phyloP scores from a whole-genome alignment of 2,888 invertebrate genomes.

The Helicoverpa assulta region DNA sequence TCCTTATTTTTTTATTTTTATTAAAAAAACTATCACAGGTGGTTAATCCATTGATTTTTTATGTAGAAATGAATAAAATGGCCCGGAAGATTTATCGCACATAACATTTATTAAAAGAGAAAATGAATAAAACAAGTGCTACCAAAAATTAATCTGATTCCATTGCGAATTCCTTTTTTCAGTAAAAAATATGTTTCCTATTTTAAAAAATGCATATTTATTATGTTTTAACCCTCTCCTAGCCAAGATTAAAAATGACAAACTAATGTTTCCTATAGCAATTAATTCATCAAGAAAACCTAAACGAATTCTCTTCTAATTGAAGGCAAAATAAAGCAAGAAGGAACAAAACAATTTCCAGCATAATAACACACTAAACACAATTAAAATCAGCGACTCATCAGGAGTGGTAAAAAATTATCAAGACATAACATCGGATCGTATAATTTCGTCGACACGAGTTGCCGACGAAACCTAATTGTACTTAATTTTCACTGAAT shows the following conservation, averaged over 20 bases:
- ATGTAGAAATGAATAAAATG: not conserved
- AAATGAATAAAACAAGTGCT: constrained; percentile 17
- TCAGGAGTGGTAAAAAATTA: constrained; percentile 41
- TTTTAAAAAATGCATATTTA: too few relatives aligned
- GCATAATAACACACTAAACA: constrained; percentile 27
- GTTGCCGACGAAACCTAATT: constrained; percentile 45
- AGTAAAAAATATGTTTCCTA: too few relatives aligned
- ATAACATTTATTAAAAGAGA: not conserved
- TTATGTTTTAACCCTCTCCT: too few relatives aligned
- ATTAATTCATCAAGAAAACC: not conserved
- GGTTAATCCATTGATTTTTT: not conserved
- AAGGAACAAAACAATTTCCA: constrained; percentile 7
- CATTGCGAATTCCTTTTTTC: not conserved
- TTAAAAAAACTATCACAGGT: too few relatives aligned
- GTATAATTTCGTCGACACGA: constrained; percentile 46
- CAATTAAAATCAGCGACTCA: constrained; percentile 30
- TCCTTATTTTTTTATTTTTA: too few relatives aligned
- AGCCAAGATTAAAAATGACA: not conserved
- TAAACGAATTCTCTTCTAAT: not conserved
- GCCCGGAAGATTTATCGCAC: not conserved
- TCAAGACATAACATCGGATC: constrained; percentile 47
- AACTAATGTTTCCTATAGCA: not conserved
- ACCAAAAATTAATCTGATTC: constrained; percentile 24
- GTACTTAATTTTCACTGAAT: constrained; percentile 65
- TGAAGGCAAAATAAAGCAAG: not conserved